Base-by-base conservation (phyloP, 2,113 vertebrate species). In the Chlorodrepanis virens region DNA sequence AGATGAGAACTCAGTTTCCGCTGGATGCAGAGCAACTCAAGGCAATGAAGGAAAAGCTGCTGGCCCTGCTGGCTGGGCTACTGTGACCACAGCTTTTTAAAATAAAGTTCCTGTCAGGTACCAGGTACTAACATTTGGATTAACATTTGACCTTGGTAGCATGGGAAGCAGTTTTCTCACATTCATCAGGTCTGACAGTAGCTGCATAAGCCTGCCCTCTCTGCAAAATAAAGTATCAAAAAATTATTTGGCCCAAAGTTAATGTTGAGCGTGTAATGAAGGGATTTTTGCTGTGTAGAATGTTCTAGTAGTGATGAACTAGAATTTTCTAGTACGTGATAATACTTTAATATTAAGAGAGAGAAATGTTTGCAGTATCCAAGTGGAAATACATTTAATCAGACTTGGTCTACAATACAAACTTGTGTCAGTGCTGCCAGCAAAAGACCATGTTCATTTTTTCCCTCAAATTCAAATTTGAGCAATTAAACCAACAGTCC, bases 401-500 rank as follows among this genome's bases (percentile, higher is more conserved):
- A 31, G 33, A 49, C 25, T 27, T 10, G 1, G 22, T 75, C 22
- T 75, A 16, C 24, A 52, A 13, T 44, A 40, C 28, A 72, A 81
- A 28, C 45, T 80, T 4, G 1, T 53, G 39, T 53, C 65, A 39
- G 15, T 57, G 33, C 82, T 91, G 79, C 45, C 25, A 31, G 50
- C 42, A 80, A 83, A 77, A 75, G 39, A 83, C 5, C 7, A 3
- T 37, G 13, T 63, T 91, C 25, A 0, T 61, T 71, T 64, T 74
- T 75, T 6, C 37, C 5, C 31, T 65, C 85, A 91, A 95, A 78
- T 96, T 86, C 11, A 70, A 67, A 77, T 83, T 25, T 50, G 35
- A 88, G 75, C 82, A 77, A 10, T 89, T 85, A 85, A 91, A 80
- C 47, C 39, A 79, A 31, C 22, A 49, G 17, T 61, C 16, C 63